A percentile compares a stretch with the other conserved stretches of the same genome.
Evolutionary conservation across 2,888 invertebrate genomes (phyloP).

Genomic region (Allygus modestus): DNA sequence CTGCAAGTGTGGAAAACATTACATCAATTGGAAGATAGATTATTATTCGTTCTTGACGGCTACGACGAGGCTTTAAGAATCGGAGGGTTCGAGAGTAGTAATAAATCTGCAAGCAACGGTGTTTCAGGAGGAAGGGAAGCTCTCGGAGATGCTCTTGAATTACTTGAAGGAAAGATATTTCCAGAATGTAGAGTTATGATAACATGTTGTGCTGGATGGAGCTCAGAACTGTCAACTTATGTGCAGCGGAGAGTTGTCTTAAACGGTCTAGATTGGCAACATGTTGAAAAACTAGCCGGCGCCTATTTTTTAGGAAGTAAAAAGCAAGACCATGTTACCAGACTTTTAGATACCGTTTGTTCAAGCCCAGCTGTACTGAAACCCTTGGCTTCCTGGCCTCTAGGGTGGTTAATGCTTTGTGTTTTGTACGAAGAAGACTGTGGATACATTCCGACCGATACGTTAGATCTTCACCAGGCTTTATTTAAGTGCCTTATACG

Average conservation of each 20-base stretch:
- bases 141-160: slow-evolving; percentile 76
- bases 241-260: slow-evolving; percentile 76
- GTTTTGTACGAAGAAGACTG: slow-evolving; percentile 76
- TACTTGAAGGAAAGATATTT: slow-evolving; percentile 77
- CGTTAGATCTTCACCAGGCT: slow-evolving; percentile 74
- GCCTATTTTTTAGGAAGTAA: slow-evolving; percentile 74
- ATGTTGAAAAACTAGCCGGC: slow-evolving; percentile 75
- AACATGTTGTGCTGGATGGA: slow-evolving; percentile 75
- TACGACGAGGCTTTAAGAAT: slow-evolving; percentile 76
- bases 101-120: slow-evolving; percentile 72
- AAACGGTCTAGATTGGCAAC: slow-evolving; percentile 76
- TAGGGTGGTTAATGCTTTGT: slow-evolving; percentile 77
- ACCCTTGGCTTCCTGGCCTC: slow-evolving; percentile 76
- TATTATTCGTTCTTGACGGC: slow-evolving; percentile 77
- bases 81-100: slow-evolving; percentile 67
- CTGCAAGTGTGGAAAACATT: slow-evolving; percentile 75
- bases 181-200: slow-evolving; percentile 76
- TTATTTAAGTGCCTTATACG: slow-evolving; percentile 76
- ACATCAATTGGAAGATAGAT: slow-evolving; percentile 75
- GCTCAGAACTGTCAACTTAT: slow-evolving; percentile 74
- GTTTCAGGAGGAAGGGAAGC: slow-evolving; percentile 73
- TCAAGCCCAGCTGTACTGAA: slow-evolving; percentile 74
- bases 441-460: slow-evolving; percentile 74
- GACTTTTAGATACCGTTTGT: slow-evolving; percentile 74
- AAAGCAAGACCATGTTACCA: slow-evolving; percentile 67